These are phyloP conservation scores for Pristionchus japonicus DNA, from an alignment of 2,888 invertebrate genomes.

Conservation along the genomic window DNA sequence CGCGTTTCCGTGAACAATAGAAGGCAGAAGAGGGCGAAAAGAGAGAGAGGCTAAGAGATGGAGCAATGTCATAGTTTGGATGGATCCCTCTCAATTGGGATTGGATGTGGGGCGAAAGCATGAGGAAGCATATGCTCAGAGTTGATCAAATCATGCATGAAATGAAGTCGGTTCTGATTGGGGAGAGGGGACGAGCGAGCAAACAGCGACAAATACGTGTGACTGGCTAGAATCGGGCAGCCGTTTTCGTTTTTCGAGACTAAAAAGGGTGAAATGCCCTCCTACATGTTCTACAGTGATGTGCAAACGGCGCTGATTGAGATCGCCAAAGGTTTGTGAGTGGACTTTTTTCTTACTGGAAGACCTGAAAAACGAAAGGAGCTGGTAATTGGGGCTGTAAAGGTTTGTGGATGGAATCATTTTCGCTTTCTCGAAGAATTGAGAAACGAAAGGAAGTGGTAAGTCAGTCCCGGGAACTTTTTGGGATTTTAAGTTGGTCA, in stretches of 20 bases:
- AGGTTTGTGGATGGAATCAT: no score
- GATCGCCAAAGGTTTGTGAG: not conserved
- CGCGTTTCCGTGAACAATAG: not conserved
- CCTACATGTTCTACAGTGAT: constrained; percentile 36
- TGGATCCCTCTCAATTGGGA: not conserved
- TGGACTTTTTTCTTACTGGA: no score
- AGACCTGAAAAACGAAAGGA: not conserved
- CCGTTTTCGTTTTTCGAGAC: not conserved
- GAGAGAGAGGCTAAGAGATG: not conserved
- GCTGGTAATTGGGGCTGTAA: no score
- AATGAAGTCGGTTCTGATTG: constrained; percentile 27
- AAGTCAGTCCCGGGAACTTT: no score
- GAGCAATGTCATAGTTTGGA: not conserved
- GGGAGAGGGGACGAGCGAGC: not conserved
- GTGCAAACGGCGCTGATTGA: constrained; percentile 19
- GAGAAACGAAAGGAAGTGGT: not conserved
- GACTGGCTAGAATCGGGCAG: not conserved
- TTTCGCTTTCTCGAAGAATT: no score
- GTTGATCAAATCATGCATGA: not conserved
- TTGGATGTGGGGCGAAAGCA: not conserved
- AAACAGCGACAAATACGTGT: not conserved
- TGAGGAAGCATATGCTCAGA: not conserved
- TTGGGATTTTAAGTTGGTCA: no score
- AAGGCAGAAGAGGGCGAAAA: not conserved
- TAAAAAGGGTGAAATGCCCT: not conserved